Evolutionary conservation across 2,113 vertebrate genomes (phyloP).

Genomic region (Gnathonemus longibarbis): DNA sequence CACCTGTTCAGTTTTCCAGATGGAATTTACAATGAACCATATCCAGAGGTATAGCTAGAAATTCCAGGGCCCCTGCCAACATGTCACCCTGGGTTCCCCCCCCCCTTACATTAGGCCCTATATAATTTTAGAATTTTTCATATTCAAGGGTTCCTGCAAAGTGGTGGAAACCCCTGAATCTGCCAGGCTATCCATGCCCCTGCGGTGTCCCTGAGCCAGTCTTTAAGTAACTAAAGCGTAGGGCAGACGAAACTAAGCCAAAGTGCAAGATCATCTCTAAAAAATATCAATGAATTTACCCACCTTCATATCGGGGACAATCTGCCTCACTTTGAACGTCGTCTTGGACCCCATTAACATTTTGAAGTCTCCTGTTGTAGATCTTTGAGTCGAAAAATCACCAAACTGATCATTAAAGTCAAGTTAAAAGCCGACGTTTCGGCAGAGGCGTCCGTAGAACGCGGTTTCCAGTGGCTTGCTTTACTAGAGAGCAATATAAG

Average conservation of each 20-base stretch:
- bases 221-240: not conserved
- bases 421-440: not conserved
- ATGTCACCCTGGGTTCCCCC: not conserved
- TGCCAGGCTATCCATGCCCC: not conserved
- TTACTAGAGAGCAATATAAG: not conserved
- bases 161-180: not conserved
- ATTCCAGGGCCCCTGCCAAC: not conserved
- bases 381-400: slow-evolving; percentile 1
- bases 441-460: not conserved
- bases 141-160: not conserved
- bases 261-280: not conserved
- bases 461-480: not conserved
- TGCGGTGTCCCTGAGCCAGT: not conserved
- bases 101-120: not conserved
- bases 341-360: slow-evolving; percentile 70
- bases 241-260: not conserved
- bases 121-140: not conserved
- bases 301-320: slow-evolving; percentile 67
- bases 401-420: not conserved
- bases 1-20: not conserved
- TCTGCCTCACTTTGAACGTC: slow-evolving; percentile 71
- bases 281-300: slow-evolving; percentile 6
- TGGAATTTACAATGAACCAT: not conserved
- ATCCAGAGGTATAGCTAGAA: not conserved
- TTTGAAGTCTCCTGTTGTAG: slow-evolving; percentile 10